These are phyloP conservation scores for Lasioglossum marginatum DNA, from an alignment of 2,888 invertebrate species.

Conservation along the genomic window DNA sequence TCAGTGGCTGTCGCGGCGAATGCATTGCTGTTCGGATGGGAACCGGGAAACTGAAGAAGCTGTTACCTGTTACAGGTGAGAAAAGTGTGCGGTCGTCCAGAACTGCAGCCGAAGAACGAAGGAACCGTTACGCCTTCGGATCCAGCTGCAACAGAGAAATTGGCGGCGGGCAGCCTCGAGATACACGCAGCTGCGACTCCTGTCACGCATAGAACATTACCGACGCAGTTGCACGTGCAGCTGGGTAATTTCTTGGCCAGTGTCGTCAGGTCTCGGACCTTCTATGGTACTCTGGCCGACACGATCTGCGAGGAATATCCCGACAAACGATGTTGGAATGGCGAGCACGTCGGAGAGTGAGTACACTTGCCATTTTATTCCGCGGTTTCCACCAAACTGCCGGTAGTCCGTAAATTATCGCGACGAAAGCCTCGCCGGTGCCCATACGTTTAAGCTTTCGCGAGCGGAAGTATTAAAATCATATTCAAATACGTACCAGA, in stretches of 20 bases:
- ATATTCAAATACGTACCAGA: constrained; percentile 17
- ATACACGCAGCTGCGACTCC: constrained; percentile 64
- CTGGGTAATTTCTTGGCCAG: constrained; percentile 83
- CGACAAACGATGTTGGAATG: constrained; percentile 92
- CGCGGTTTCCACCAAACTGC: background rate
- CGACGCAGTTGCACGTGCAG: constrained; percentile 83
- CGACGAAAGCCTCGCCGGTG: background rate
- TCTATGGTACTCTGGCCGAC: constrained; percentile 93
- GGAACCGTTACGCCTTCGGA: constrained; percentile 45
- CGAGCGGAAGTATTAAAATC: constrained; percentile 33
- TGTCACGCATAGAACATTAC: constrained; percentile 60
- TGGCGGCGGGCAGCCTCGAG: constrained; percentile 48
- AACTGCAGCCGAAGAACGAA: constrained; percentile 70
- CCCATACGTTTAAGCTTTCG: background rate
- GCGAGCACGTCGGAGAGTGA: constrained; percentile 91
- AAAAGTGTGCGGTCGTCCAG: constrained; percentile 80
- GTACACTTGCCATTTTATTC: constrained; percentile 81
- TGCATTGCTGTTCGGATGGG: rapidly evolving
- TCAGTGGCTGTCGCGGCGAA: background rate
- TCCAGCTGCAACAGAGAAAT: constrained; percentile 60
- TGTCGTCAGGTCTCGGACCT: constrained; percentile 89
- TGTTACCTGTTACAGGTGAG: constrained; percentile 77
- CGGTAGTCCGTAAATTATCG: constrained; percentile 17
- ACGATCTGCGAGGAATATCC: constrained; percentile 91
- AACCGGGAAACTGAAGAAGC: background rate